These are phyloP conservation scores for Scomber japonicus DNA, from an alignment of 2,113 vertebrate genomes.

Conservation along the genomic window DNA sequence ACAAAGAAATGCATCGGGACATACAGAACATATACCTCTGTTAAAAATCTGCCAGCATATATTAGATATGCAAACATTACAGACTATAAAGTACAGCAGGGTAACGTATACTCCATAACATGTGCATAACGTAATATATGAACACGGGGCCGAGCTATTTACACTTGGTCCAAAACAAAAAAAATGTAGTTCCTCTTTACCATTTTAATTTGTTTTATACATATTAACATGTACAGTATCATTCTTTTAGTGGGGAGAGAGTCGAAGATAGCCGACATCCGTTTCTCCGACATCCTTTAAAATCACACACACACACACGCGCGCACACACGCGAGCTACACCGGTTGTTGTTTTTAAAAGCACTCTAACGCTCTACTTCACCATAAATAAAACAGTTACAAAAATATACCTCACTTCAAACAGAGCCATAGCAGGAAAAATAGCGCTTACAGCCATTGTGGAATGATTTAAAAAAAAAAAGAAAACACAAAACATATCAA, in stretches of 20 bases:
- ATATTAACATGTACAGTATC: conserved; percentile 75
- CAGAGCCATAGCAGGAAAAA: conserved; percentile 67
- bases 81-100: conserved; percentile 62
- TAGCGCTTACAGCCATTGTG: conserved; percentile 56
- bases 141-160: conserved; percentile 70
- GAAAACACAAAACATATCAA: conserved; percentile 17
- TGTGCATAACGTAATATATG: conserved; percentile 60
- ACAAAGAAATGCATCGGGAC: conserved; percentile 63
- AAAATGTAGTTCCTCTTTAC: conserved; percentile 48
- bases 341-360: conserved; percentile 56
- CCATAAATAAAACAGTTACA: conserved; percentile 83
- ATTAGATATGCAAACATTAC: conserved; percentile 74
- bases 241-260: conserved; percentile 51
- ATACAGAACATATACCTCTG: conserved; percentile 65
- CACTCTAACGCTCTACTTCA: conserved; percentile 71
- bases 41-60: conserved; percentile 65
- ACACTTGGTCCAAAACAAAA: conserved; percentile 66
- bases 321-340: background rate
- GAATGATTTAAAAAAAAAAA: conserved; percentile 54
- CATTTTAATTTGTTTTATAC: conserved; percentile 63
- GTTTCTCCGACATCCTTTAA: conserved; percentile 53
- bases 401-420: conserved; percentile 85
- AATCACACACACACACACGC: conserved; percentile 11
- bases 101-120: conserved; percentile 65
- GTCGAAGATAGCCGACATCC: conserved; percentile 23